These are phyloP conservation scores for Schizaphis graminum DNA, from an alignment of 2,888 invertebrate genomes.

Conservation along the genomic window DNA sequence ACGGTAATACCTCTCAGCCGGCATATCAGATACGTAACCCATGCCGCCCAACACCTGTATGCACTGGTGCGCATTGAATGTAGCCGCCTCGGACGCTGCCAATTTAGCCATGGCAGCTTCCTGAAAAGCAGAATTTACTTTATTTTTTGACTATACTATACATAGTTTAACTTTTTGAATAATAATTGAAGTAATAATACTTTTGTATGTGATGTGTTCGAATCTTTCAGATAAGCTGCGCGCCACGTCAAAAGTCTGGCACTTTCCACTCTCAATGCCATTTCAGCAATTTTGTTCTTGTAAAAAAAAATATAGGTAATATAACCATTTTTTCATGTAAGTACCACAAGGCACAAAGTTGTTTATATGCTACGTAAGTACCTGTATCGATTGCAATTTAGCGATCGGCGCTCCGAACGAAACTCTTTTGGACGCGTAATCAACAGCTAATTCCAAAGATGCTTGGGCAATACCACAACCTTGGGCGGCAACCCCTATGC, in stretches of 20 bases:
- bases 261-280: slow-evolving; percentile 86
- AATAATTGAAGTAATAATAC: slow-evolving; percentile 70
- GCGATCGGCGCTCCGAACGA: slow-evolving; percentile 91
- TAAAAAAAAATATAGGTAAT: slow-evolving; percentile 63
- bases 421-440: slow-evolving; percentile 89
- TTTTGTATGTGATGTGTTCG: slow-evolving; percentile 85
- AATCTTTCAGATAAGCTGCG: slow-evolving; percentile 91
- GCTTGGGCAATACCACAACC: slow-evolving; percentile 96
- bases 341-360: not conserved
- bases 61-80: slow-evolving; percentile 90
- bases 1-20: slow-evolving; percentile 93
- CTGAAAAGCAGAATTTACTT: slow-evolving; percentile 69
- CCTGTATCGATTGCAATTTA: slow-evolving; percentile 88
- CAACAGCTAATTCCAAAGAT: slow-evolving; percentile 89
- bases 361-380: slow-evolving; percentile 29
- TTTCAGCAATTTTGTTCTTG: slow-evolving; percentile 90
- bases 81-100: slow-evolving; percentile 94
- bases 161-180: not conserved
- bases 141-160: not conserved
- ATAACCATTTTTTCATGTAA: not conserved
- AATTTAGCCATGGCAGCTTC: slow-evolving; percentile 98
- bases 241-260: slow-evolving; percentile 92
- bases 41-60: slow-evolving; percentile 92
- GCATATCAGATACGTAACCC: slow-evolving; percentile 96
- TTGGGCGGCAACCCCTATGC: slow-evolving; percentile 94